These are phyloP conservation scores for Lasioglossum malachurum DNA, from an alignment of 2,888 invertebrate species.

Conservation along the genomic window DNA sequence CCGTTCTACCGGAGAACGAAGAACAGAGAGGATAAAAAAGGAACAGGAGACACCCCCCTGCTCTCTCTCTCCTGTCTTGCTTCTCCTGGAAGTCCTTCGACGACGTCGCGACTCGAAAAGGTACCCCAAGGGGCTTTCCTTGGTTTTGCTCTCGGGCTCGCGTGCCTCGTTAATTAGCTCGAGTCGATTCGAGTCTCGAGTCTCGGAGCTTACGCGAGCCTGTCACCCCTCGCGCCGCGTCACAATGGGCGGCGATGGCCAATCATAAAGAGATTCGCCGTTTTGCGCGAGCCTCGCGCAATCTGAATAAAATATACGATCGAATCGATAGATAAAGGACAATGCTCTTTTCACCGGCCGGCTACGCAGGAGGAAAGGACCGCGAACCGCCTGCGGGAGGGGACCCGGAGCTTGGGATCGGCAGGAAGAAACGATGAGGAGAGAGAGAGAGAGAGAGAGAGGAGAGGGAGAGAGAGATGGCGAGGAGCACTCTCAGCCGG, in stretches of 20 bases:
- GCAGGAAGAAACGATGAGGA: conserved; percentile 56
- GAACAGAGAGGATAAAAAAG: conserved; percentile 10
- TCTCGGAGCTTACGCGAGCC: conserved; percentile 53
- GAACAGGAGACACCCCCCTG: conserved; percentile 16
- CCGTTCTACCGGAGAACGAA: neutral
- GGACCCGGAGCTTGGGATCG: conserved; percentile 26
- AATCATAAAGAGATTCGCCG: conserved; percentile 84
- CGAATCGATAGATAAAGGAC: conserved; percentile 85
- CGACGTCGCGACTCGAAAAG: conserved; percentile 29
- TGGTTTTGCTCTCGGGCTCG: conserved; percentile 40
- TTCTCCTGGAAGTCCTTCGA: conserved; percentile 53
- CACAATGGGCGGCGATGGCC: conserved; percentile 80
- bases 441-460: conserved; percentile 59
- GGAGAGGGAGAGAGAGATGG: conserved; percentile 55
- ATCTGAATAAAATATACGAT: conserved; percentile 85
- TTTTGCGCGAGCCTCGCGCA: conserved; percentile 77
- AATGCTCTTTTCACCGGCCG: conserved; percentile 83
- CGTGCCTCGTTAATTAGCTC: conserved; percentile 55
- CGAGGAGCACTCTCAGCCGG: conserved; percentile 73
- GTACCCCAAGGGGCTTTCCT: conserved; percentile 28
- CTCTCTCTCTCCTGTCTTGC: neutral
- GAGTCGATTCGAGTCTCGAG: conserved; percentile 38
- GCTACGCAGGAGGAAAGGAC: conserved; percentile 65
- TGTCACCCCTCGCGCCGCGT: conserved; percentile 61
- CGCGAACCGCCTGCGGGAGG: conserved; percentile 25